These are phyloP conservation scores for Sardina pilchardus DNA, from an alignment of 2,113 vertebrate genomes.

Conservation along the genomic window DNA sequence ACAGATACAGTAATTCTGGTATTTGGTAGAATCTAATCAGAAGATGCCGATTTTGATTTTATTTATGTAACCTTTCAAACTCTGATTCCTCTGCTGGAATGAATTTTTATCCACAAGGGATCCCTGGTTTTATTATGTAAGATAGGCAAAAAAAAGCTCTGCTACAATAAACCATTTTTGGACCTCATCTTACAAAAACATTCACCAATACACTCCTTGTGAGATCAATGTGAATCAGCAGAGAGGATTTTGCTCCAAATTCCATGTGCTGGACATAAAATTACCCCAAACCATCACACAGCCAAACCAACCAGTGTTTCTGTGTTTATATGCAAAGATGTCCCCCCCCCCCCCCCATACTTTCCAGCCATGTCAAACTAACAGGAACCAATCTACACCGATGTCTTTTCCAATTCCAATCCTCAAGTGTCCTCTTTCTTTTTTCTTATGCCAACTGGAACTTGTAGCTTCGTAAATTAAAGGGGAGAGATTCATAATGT, in stretches of 20 bases:
- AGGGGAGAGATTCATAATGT: too few relatives aligned
- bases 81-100: neutral
- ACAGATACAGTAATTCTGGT: neutral
- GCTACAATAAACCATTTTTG: neutral
- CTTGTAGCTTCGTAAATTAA: neutral
- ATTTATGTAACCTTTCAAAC: neutral
- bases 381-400: neutral
- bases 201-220: neutral
- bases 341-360: neutral
- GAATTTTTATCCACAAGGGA: neutral
- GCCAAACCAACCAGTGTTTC: neutral
- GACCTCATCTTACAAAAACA: neutral
- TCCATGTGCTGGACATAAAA: neutral
- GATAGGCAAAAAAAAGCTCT: neutral
- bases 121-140: conserved; percentile 1
- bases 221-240: neutral
- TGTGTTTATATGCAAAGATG: neutral
- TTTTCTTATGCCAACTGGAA: neutral
- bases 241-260: neutral
- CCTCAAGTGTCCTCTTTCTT: neutral
- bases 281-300: neutral
- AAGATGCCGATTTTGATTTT: neutral
- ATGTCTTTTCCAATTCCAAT: neutral
- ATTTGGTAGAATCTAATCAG: neutral
- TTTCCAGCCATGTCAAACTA: neutral